Evolutionary conservation across 2,113 vertebrate genomes (phyloP), one percentile per base, ranked within the genome.

Genomic region (Enhydra lutris): DNA sequence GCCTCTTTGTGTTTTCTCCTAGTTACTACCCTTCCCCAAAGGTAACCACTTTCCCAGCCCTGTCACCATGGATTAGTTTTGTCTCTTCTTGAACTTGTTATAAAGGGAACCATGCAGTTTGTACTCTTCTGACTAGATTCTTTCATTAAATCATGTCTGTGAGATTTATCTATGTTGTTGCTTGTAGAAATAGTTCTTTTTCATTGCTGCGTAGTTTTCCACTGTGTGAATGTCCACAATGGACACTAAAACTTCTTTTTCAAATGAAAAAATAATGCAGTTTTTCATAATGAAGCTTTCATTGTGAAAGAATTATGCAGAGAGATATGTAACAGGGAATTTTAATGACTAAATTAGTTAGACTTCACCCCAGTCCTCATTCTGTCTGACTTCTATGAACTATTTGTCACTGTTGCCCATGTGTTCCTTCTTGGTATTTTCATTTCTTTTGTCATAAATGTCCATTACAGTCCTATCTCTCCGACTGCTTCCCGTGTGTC

Each of bases 141-240:
- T 90, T 95, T 89, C 14, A 95, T 94, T 97, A 82, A 8, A 65
- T 80, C 67, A 23, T 93, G 57, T 92, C 50, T 94, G 36, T 93
- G 78, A 74, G 61, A 55, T 23, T 91, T 21, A 84, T 91, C 24
- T 59, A 18, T 97, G 39, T 82, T 90, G 29, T 82, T 93, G 23
- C 52, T 90, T 86, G 50, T 80, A 67, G 57, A 86, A 86, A 78
- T 69, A 87, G 26, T 47, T 95, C 73, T 85, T 96, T 97, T 94
- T 96, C 50, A 84, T 82, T 88, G 63, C 57, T 93, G 9, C 93
- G 36, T 94, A 91, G 36, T 91, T 98, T 97, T 93, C 71, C 45
- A 34, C 50, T 67, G 2, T 90, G 21, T 63, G 39, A 65, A n/a
- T 85, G 20, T 91, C 18, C 11, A 29, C 21, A 12, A 50, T 83